Evolutionary conservation across 2,797 vertebrate genomes (phyloP), one percentile per base, ranked within the genome.

Genomic region (Ceyx erithaca): DNA sequence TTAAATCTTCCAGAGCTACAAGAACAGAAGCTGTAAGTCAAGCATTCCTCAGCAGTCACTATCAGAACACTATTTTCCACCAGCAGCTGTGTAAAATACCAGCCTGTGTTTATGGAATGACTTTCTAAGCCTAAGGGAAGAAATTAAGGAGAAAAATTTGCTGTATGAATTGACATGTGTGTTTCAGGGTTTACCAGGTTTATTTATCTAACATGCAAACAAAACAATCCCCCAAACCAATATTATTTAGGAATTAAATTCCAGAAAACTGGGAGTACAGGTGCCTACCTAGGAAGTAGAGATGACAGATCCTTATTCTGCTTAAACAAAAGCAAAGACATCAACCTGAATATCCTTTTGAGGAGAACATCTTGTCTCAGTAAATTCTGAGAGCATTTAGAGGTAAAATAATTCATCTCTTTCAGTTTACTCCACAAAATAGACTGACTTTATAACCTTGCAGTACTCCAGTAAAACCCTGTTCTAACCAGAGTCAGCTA

Each of bases 151-250:
- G 25, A 69, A 73, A 78, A 40, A 4, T 55, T 55, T 70, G 35
- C 12, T 78, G 4, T 26, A 22, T 25, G 18, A 43, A 18, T 58
- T 40, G 33, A 33, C 33, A 33, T 9, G 13, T 45, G 19, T 45
- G 7, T 81, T 63, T 64, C 46, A n/a, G 33, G 21, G 21, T 49
- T 48, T 5, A 11, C 13, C 17, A 63, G 37, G 37, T 40, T 40
- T 37, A 37, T 37, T 37, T 40, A 40, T 40, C 25, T 59, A 21
- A 30, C 37, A 30, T 49, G 8, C 17, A 71, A 80, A 84, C 3
- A 73, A 51, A 76, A 22, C 28, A 40, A 12, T 40, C 4, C 12
- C 20, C 5, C 0, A 7, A 80, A 1, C 2, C 6, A 67, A 10
- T 5, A 31, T 19, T 48, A 30, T 78, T 61, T 37, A 40, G 54